Evolutionary conservation across 2,797 vertebrate genomes (phyloP).

Genomic region (Acrossocheilus fasciatus): DNA sequence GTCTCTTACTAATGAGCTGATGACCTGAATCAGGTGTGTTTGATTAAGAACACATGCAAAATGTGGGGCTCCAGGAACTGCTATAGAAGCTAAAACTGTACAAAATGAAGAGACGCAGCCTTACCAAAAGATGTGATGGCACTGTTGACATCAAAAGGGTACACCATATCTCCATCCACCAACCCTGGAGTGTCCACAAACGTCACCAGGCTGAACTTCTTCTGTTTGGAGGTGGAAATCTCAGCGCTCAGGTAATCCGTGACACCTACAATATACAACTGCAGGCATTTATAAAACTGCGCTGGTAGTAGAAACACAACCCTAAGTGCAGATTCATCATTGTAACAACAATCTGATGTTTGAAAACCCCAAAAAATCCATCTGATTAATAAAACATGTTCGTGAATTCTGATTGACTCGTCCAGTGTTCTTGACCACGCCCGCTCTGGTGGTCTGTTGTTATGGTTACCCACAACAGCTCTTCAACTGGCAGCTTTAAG

Average conservation of each 20-base stretch:
- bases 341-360: not conserved
- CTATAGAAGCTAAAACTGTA: not conserved
- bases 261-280: slow-evolving; percentile 74
- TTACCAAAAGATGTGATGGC: slow-evolving; percentile 82
- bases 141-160: slow-evolving; percentile 81
- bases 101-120: slow-evolving; percentile 32
- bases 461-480: slow-evolving; percentile 89
- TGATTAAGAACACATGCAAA: not conserved
- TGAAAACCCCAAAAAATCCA: not conserved
- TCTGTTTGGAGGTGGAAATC: slow-evolving; percentile 85
- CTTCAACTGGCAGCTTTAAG: slow-evolving; percentile 91
- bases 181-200: slow-evolving; percentile 85
- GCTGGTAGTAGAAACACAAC: not conserved
- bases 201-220: slow-evolving; percentile 85
- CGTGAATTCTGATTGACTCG: not conserved
- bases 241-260: slow-evolving; percentile 81
- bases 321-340: not conserved
- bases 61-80: not conserved
- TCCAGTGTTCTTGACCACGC: slow-evolving; percentile 40
- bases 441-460: slow-evolving; percentile 70
- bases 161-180: slow-evolving; percentile 85
- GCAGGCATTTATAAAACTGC: slow-evolving; percentile 52
- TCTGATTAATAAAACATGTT: not conserved
- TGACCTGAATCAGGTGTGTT: not conserved
- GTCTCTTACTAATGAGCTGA: not conserved